Evolutionary conservation across 2,888 invertebrate species (phyloP).

Genomic region (Eudasyphora cyanicolor): DNA sequence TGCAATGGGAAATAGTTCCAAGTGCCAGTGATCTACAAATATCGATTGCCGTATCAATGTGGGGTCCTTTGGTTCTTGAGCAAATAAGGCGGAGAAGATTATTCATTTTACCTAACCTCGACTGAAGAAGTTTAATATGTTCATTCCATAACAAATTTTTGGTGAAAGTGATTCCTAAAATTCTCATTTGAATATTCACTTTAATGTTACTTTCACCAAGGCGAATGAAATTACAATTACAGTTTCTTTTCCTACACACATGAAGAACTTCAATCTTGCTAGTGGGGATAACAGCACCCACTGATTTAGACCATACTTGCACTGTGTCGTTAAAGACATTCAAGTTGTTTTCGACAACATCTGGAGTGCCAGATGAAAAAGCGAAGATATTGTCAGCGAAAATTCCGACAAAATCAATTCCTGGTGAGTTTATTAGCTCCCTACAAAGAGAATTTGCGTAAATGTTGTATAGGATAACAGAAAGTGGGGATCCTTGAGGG

Average conservation of each 20-base stretch:
- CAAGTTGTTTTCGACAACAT: background rate
- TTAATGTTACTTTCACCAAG: background rate
- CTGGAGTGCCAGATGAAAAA: background rate
- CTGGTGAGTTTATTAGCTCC: background rate
- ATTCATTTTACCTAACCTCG: background rate
- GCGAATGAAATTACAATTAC: background rate
- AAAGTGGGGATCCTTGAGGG: background rate
- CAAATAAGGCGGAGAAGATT: no score
- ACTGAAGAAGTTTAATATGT: no score
- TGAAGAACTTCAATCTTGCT: background rate
- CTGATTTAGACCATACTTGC: background rate
- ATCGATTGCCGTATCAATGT: no score
- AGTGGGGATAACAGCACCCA: background rate
- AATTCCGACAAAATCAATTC: background rate
- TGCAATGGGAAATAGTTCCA: no score
- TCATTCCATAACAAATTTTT: background rate
- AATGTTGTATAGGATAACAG: background rate
- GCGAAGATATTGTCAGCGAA: background rate
- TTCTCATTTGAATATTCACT: no score
- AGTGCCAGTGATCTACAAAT: no score
- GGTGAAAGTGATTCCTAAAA: background rate
- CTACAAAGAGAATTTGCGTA: background rate
- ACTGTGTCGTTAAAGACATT: background rate
- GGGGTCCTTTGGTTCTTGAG: no score
- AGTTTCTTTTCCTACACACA: no score